Percentiles rank a stretch among this genome's conserved stretches.
These are phyloP conservation scores for Oceanites oceanicus DNA, from an alignment of 2,113 vertebrate genomes.

Conservation along the genomic window DNA sequence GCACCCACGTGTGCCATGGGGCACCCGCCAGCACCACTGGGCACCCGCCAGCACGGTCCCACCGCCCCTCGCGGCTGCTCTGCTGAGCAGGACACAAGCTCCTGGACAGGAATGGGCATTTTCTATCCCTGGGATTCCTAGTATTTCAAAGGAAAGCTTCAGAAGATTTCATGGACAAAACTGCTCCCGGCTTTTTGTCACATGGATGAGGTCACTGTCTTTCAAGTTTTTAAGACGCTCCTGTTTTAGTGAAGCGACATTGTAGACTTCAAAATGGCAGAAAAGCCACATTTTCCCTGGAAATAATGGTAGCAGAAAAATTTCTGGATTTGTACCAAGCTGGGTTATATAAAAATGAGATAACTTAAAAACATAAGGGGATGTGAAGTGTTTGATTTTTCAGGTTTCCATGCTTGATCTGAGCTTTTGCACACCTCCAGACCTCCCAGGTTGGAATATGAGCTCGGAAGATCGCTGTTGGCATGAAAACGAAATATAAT, in stretches of 20 bases:
- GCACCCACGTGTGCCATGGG: not conserved
- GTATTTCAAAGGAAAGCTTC: not conserved
- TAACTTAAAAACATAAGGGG: not conserved
- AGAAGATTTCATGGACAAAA: not conserved
- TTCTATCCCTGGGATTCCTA: not conserved
- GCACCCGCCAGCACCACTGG: not conserved
- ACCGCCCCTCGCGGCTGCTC: fast-evolving
- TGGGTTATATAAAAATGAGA: conserved; percentile 32
- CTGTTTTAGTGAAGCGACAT: not conserved
- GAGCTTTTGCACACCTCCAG: not conserved
- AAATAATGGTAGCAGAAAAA: not conserved
- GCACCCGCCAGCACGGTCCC: fast-evolving
- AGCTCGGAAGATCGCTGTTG: not conserved
- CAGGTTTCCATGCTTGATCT: not conserved
- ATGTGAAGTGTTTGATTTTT: not conserved
- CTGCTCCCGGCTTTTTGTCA: not conserved
- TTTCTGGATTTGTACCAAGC: not conserved
- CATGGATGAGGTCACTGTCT: not conserved
- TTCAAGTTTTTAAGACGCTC: not conserved
- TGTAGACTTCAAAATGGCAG: not conserved
- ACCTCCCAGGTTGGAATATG: not conserved
- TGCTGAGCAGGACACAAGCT: not conserved
- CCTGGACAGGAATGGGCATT: not conserved
- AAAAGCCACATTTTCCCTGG: not conserved
- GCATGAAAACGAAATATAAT: not conserved